Evolutionary conservation across 2,888 invertebrate species (phyloP).

Genomic region (Luperina testacea): DNA sequence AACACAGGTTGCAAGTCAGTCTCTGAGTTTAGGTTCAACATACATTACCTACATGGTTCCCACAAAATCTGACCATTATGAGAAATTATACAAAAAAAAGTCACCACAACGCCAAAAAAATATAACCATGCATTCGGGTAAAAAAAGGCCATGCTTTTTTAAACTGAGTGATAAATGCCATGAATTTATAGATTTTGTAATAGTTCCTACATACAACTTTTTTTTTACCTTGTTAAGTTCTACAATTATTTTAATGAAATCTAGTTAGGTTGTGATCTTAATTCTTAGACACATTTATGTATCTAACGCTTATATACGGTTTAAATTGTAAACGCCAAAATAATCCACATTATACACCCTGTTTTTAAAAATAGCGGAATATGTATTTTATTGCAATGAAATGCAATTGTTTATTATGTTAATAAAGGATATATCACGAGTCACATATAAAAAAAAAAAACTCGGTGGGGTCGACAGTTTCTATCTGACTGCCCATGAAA

Average conservation of each 20-base stretch:
- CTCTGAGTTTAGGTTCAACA: no score
- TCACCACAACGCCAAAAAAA: not conserved
- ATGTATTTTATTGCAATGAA: no score
- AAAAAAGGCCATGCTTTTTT: not conserved
- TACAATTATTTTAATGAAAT: not conserved
- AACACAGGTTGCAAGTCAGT: no score
- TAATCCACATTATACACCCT: not conserved
- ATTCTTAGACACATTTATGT: not conserved
- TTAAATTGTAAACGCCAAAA: not conserved
- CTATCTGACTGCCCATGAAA: no score
- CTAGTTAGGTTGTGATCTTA: not conserved
- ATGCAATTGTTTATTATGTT: not conserved
- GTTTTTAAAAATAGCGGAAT: not conserved
- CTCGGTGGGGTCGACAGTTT: no score
- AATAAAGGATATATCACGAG: no score
- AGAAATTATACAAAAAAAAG: not conserved
- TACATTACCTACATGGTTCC: not conserved
- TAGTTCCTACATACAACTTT: conserved; percentile 2
- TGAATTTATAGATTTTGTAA: conserved; percentile 5
- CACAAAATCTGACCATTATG: not conserved
- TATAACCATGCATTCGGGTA: no score
- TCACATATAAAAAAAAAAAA: no score
- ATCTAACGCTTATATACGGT: not conserved
- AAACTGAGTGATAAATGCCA: not conserved
- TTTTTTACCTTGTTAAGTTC: not conserved